Percentiles rank a stretch among this genome's conserved stretches.
phyloP scores from a whole-genome alignment of 2,888 invertebrate species.

The Sminthurinus aureus region DNA sequence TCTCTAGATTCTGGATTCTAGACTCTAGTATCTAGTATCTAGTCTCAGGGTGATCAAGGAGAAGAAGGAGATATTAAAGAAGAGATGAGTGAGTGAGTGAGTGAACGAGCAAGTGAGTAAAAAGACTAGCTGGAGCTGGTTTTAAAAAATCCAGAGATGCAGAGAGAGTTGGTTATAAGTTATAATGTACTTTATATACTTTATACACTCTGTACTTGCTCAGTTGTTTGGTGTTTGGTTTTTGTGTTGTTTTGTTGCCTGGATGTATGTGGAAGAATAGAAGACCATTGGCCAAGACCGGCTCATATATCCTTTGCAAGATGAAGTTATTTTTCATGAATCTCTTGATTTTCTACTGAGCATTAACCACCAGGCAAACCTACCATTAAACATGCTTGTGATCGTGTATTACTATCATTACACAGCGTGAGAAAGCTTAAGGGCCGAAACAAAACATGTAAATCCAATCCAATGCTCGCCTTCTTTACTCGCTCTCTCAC shows the following conservation, averaged over 20 bases:
- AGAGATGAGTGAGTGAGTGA: slow-evolving; percentile 24
- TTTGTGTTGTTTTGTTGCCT: not conserved
- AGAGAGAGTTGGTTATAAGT: slow-evolving; percentile 7
- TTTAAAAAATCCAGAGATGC: slow-evolving; percentile 35
- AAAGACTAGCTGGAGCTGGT: slow-evolving; percentile 33
- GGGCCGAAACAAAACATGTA: slow-evolving; percentile 31
- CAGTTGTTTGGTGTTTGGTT: too few relatives aligned
- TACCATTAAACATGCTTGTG: slow-evolving; percentile 50
- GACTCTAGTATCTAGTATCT: too few relatives aligned
- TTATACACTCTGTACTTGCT: too few relatives aligned
- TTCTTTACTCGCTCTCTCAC: slow-evolving; percentile 16
- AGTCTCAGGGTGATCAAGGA: slow-evolving; percentile 22
- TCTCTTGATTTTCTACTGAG: slow-evolving; percentile 45
- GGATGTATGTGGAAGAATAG: not conserved
- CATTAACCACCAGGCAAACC: slow-evolving; percentile 46
- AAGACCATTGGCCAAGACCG: slow-evolving; percentile 30
- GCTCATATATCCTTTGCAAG: slow-evolving; percentile 35
- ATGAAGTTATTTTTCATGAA: slow-evolving; percentile 50
- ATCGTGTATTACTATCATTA: slow-evolving; percentile 52
- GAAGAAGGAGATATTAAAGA: slow-evolving; percentile 6
- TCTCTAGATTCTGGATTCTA: slow-evolving; percentile 14
- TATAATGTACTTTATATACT: not conserved
- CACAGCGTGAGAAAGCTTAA: slow-evolving; percentile 56
- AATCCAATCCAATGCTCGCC: slow-evolving; percentile 19
- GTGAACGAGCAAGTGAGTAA: slow-evolving; percentile 2